Base-by-base conservation (phyloP, 2,113 vertebrate species). In the Alligator mississippiensis region DNA sequence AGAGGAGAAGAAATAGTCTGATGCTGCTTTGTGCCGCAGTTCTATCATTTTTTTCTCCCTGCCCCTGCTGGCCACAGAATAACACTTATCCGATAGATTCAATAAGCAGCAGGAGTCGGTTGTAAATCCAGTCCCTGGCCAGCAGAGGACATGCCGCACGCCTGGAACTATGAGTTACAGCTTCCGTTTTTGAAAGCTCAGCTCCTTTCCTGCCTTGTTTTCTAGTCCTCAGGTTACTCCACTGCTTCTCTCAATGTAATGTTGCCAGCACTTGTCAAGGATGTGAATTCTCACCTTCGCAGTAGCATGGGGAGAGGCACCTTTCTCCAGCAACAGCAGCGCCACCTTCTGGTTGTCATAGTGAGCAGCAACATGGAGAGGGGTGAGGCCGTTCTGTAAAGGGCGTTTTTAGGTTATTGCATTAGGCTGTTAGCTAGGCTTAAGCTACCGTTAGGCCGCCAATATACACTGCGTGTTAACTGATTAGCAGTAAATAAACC, bases 261-360 rank as follows among this genome's bases (percentile, higher is more conserved):
- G 14, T 62, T 30, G 25, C 34, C 34, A 47, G 24, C n/a, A 28
- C 30, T 47, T 25, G 28, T 76, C 5, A 14, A 25, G 27, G 79
- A 11, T 11, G 77, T 18, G 64, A 77, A n/a, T 81, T 95, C 98
- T 99, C 98, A 99, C 99, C 99, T 99, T 99, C 94, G 99, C 99
- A 61, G 98, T 98, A 18, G 98, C 97, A 38, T 99, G 99, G 0
- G 99, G 99, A 68, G 99, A 99, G 19, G 99, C 99, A 84, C 99
- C 99, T 98, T 99, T 99, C 97, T 99, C 99, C 98, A 99, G 97
- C 92, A 99, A 97, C 97, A 99, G 94, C 96, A 99, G 98, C 68
- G 99, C 99, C 98, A 99, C 99, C 98, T 99, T 99, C 98, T 99
- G 99, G 98, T 99, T 99, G 98, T 99, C 99, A 92, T 99, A 99